Evolutionary conservation across 1,140 invertebrate genomes (phyloP), one percentile per base, ranked within the genome.

Genomic region (Drosophila sulfurigaster): DNA sequence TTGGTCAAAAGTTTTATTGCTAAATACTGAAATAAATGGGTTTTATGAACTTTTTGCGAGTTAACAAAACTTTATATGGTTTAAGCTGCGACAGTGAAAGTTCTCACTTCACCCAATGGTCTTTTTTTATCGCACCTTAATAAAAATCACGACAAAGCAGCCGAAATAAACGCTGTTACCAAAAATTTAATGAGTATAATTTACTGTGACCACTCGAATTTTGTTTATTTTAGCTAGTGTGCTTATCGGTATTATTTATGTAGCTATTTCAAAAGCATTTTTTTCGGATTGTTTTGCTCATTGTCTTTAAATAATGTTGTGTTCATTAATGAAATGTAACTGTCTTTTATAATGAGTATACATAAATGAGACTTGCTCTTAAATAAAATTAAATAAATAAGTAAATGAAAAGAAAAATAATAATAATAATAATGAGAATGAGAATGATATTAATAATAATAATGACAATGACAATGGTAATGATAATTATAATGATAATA

Each of bases 121-220:
- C 20, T 35, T 57, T 20, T 38, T 41, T 43, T 60, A 52, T 57
- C 6, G 20, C 51, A 46, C 30, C 56, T 64, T 20, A 65, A 49
- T 59, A 66, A 72, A 82, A 72, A 83, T 72, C 68, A 59, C 46
- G 20, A 10, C 54, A 35, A 54, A 59, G 62, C 72, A 76, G 73
- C 68, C 30, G 46, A 75, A 75, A 58, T 38, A 3, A 10, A 38
- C 35, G 6, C 15, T 79, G 76, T 72, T 76, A 76, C 82, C 72
- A 83, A 78, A 63, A 54, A 64, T 79, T 80, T 52, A 52, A 52
- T 13, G 49, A 13, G 52, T 72, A 77, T 77, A 76, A 79, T 76
- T 83, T 80, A 82, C 79, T 76, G 69, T 72, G 72, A 58, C 58
- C 28, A 16, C 52, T 62, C 52, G 30, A 60, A 41, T 54, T 57